Evolutionary conservation across 2,797 vertebrate species (phyloP), one percentile per base, ranked within the genome.

Genomic region (Podarcis lilfordi): DNA sequence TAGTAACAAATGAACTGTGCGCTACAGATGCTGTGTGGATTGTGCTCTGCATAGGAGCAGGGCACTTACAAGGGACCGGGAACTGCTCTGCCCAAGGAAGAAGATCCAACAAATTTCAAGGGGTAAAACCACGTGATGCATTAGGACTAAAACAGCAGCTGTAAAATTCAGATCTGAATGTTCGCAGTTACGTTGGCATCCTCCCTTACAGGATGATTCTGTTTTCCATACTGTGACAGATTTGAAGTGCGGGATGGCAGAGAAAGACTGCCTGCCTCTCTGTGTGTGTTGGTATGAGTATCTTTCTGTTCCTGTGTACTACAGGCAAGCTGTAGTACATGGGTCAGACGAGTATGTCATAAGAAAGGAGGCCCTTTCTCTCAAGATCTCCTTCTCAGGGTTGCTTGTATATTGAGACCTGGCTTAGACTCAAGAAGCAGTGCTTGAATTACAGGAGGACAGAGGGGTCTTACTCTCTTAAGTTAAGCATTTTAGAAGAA

Each of bases 171-270:
- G 78, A 32, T 55, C 45, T 37, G 61, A 82, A 75, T 13, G 35
- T 72, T 68, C 25, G 9, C n/a, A 43, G 35, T 81, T 87, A 37
- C 35, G 27, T 43, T 80, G 66, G 85, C 77, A 71, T 37, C 68
- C 11, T 19, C 43, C 23, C 32, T 80, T 35, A 40, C 9, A 81
- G 68, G 32, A 71, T 71, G 45, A 45, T 9, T 61, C 17, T 74
- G 69, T 35, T 74, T 11, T 69, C 35, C 27, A n/a, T 23, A 74
- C 32, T 15, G 35, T 40, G 3, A 50, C 68, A 87, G 68, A 81
- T 74, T 86, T 81, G 29, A 87, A 87, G 68, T 64, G 50, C 21
- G 69, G 35, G 50, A 74, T 64, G 25, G 27, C 69, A 87, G 86
- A 74, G 35, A 59, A 72, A 80, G 68, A 23, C 32, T n/a, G 23